These are phyloP conservation scores for Drosophila nigritarsus DNA, from an alignment of 2,888 invertebrate species.

Conservation along the genomic window DNA sequence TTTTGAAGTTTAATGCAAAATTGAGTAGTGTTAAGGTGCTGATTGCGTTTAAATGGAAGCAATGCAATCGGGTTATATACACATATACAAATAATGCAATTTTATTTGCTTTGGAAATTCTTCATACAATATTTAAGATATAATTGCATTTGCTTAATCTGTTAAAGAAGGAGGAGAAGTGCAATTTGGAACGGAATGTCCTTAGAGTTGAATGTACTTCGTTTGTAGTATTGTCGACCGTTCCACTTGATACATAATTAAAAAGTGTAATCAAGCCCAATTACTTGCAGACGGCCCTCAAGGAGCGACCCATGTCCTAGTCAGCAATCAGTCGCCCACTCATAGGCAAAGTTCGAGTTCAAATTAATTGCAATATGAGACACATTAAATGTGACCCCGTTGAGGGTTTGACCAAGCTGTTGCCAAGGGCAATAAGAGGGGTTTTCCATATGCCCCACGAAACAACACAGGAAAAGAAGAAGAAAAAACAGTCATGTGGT, in stretches of 20 bases:
- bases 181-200: not conserved
- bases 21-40: constrained; percentile 1
- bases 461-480: not conserved
- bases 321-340: constrained; percentile 17
- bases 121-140: not conserved
- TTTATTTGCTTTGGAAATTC: not conserved
- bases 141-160: not conserved
- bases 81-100: not conserved
- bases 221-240: not conserved
- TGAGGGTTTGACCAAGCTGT: constrained; percentile 14
- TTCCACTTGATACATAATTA: constrained; percentile 30
- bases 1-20: constrained; percentile 39
- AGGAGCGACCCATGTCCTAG: constrained; percentile 36
- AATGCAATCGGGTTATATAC: not conserved
- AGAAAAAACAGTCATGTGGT: constrained; percentile 50
- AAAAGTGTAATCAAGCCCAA: constrained; percentile 61
- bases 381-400: constrained; percentile 74
- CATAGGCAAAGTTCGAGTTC: constrained; percentile 52
- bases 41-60: not conserved
- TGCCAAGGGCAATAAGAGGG: not conserved
- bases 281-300: constrained; percentile 55
- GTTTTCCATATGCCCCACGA: constrained; percentile 1
- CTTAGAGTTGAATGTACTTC: not conserved
- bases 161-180: not conserved
- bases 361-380: constrained; percentile 79